Base-by-base conservation (phyloP, 2,113 vertebrate genomes). In the Hemibagrus wyckioides region DNA sequence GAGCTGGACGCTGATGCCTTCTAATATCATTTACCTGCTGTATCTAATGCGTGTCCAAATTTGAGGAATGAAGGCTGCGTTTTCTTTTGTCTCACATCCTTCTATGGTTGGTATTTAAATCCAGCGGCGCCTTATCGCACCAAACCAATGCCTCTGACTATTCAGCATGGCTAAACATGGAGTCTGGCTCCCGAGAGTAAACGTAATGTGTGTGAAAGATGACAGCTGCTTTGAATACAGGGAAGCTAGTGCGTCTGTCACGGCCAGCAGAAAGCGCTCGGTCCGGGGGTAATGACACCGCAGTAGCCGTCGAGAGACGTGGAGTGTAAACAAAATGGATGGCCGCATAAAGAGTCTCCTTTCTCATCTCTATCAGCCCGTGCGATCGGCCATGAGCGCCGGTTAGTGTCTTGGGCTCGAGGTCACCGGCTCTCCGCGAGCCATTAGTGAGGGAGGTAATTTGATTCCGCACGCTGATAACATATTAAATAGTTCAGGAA, bases 251-350 rank as follows among this genome's bases (percentile, higher is more conserved):
- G 56, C 15, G 75, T 54, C 82, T 73, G 86, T 83, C 59, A 80
- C 39, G 86, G 89, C 81, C 81, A 88, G 84, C 84, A 69, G 85
- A 88, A 88, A 48, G 8, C 15, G 87, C 73, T 86, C 81, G 14
- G 88, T 86, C 89, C 85, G 75, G 84, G 84, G 87, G 90, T 92
- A 92, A 93, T 90, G 89, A 90, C 90, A 87, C 91, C 85, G 56
- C 90, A 77, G 85, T 80, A 79, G 57, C 59, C 17, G 65, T 71
- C 33, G 33, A 87, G 86, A 77, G 44, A 80, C 61, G 44, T 19
- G 41, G 79, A 39, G 33, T 82, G 84, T 85, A 85, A 85, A 88
- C 57, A 69, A 41, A 69, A 88, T 30, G 82, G 82, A 87, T 33
- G 44, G 61, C 76, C 41, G 89, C 89, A 86, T 86, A 90, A 88